phyloP scores from a whole-genome alignment of 30 jellyfish, hydroid and myxozoan species.

The Turritopsis dohrnii region DNA sequence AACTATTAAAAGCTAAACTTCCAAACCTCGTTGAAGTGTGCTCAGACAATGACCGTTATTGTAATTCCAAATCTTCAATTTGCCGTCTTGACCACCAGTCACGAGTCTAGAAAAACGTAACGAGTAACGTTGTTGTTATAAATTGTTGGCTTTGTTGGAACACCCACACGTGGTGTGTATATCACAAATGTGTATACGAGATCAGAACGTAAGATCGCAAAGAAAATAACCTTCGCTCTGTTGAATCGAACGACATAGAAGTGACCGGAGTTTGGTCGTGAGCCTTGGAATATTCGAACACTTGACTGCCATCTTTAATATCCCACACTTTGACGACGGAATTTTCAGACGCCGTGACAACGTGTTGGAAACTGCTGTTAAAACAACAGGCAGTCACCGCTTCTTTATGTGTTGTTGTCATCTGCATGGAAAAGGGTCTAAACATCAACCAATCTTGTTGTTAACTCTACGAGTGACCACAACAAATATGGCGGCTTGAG shows the following conservation, averaged over 20 bases:
- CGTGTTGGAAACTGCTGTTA: conserved; percentile 74
- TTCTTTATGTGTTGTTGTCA: conserved; percentile 89
- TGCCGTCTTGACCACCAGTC: conserved; percentile 93
- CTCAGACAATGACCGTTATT: conserved; percentile 90
- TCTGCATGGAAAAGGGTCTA: conserved; percentile 74
- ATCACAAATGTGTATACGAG: not conserved
- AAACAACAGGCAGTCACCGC: conserved; percentile 69
- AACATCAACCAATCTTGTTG: too few relatives aligned
- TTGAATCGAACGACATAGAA: conserved; percentile 75
- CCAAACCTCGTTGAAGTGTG: conserved; percentile 67
- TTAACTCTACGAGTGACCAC: too few relatives aligned
- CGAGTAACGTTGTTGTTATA: not conserved
- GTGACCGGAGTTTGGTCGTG: conserved; percentile 75
- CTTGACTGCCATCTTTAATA: conserved; percentile 64
- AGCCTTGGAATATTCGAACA: conserved; percentile 81
- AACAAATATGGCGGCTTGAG: too few relatives aligned
- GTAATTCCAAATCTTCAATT: conserved; percentile 88
- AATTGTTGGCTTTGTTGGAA: not conserved
- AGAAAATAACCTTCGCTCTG: conserved; percentile 69
- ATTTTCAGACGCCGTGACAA: conserved; percentile 92
- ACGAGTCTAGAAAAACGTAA: conserved; percentile 46
- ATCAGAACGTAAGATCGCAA: not conserved
- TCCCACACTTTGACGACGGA: conserved; percentile 96
- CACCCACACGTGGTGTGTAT: not conserved
- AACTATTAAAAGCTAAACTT: not conserved